Evolutionary conservation across 2,888 invertebrate genomes (phyloP).

Genomic region (Molorchus minor): DNA sequence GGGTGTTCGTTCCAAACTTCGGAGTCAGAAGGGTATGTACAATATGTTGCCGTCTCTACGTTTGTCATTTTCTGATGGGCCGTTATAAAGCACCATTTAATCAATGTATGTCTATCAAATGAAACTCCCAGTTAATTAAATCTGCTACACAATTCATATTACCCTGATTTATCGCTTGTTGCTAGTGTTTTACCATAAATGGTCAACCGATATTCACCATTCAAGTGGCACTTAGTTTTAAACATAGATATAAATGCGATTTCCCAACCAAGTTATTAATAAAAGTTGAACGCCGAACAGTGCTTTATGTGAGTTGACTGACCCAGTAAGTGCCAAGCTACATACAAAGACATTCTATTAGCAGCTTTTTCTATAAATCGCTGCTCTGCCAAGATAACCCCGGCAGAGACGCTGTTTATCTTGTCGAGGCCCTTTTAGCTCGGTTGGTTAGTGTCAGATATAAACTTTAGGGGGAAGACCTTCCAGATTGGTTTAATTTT

Average conservation of each 20-base stretch:
- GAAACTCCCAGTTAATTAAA: not conserved
- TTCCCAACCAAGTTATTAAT: constrained; percentile 25
- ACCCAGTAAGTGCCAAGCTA: constrained; percentile 26
- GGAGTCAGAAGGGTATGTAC: too few species aligned
- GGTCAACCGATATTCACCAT: constrained; percentile 1
- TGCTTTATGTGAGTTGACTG: constrained; percentile 27
- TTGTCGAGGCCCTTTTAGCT: constrained; percentile 13
- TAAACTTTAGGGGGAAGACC: not conserved
- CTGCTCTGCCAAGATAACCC: constrained; percentile 26
- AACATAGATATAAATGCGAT: not conserved
- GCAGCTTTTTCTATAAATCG: constrained; percentile 32
- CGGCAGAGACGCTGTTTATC: constrained; percentile 22
- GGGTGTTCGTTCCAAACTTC: too few species aligned
- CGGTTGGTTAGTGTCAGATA: constrained; percentile 4
- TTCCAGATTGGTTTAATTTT: too few species aligned
- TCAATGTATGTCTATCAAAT: not conserved
- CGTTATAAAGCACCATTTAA: not conserved
- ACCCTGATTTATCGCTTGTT: not conserved
- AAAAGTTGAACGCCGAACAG: constrained; percentile 30
- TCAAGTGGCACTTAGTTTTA: not conserved
- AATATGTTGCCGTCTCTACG: too few species aligned
- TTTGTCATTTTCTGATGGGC: not conserved
- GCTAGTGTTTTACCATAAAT: not conserved
- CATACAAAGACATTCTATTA: constrained; percentile 32
- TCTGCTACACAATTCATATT: not conserved